Evolutionary conservation across 1,140 invertebrate species (phyloP).

Genomic region (Platorchestia sp.): DNA sequence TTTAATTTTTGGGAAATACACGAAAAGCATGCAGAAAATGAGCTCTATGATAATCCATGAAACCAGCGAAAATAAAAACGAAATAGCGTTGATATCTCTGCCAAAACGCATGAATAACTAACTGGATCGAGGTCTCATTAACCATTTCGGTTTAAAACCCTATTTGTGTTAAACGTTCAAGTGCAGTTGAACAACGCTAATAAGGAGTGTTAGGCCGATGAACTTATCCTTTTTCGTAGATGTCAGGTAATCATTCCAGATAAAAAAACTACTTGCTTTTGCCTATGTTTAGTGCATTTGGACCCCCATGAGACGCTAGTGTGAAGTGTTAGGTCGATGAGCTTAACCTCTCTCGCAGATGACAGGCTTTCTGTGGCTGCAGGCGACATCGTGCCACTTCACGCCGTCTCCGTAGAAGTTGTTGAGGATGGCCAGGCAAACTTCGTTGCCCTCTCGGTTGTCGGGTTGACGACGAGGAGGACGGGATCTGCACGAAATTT

Average conservation of each 20-base stretch:
- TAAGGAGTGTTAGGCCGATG: too few relatives aligned
- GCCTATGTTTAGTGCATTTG: not conserved
- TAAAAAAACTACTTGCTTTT: not conserved
- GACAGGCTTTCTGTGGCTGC: conserved; percentile 86
- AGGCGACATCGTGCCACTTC: conserved; percentile 89
- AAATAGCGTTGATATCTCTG: not conserved
- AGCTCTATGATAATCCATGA: not conserved
- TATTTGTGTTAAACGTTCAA: too few relatives aligned
- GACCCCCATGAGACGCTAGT: not conserved
- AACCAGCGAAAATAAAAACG: not conserved
- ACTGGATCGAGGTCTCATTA: too few relatives aligned
- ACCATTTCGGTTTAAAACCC: too few relatives aligned
- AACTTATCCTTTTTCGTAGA: too few relatives aligned
- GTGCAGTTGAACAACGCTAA: too few relatives aligned
- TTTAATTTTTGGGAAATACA: not conserved
- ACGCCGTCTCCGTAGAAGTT: conserved; percentile 90
- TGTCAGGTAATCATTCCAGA: not conserved
- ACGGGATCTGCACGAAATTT: conserved; percentile 73
- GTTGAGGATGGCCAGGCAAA: conserved; percentile 84
- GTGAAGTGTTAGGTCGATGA: not conserved
- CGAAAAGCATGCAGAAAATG: not conserved
- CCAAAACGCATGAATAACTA: not conserved
- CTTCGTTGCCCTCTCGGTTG: conserved; percentile 86
- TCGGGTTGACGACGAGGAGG: conserved; percentile 81
- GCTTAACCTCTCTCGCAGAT: conserved; percentile 77